Evolutionary conservation across 1,140 invertebrate species (phyloP).

Genomic region (Drosophila athabasca): DNA sequence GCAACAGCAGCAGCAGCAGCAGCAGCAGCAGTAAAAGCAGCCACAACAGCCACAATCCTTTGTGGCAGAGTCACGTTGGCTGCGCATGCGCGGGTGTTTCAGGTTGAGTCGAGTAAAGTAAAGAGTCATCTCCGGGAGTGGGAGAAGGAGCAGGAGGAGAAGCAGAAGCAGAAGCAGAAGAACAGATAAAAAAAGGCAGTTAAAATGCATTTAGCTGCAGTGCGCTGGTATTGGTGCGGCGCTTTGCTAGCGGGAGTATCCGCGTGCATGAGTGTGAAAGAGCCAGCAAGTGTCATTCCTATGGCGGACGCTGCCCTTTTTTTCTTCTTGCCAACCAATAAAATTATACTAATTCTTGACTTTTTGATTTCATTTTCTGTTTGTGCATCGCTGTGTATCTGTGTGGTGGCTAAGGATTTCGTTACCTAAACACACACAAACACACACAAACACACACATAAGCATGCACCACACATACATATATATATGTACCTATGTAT

Average conservation of each 20-base stretch:
- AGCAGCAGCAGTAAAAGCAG: background rate
- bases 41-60: constrained; percentile 33
- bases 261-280: constrained; percentile 53
- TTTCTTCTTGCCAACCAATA: constrained; percentile 77
- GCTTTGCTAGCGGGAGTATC: constrained; percentile 24
- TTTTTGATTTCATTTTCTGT: constrained; percentile 80
- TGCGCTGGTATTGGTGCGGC: constrained; percentile 40
- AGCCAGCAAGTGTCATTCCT: constrained; percentile 66
- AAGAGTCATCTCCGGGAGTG: constrained; percentile 75
- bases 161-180: constrained; percentile 5
- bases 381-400: constrained; percentile 4
- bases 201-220: constrained; percentile 67
- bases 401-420: constrained; percentile 71
- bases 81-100: constrained; percentile 67
- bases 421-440: constrained; percentile 69
- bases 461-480: background rate
- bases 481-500: background rate
- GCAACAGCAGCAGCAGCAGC: constrained; percentile 5
- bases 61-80: constrained; percentile 69
- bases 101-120: constrained; percentile 5
- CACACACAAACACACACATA: constrained; percentile 38
- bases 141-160: background rate
- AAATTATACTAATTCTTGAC: constrained; percentile 82
- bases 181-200: constrained; percentile 51
- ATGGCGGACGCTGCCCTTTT: constrained; percentile 58